phyloP scores from a whole-genome alignment of 2,113 vertebrate genomes.

The Rhodinocichla rosea region DNA sequence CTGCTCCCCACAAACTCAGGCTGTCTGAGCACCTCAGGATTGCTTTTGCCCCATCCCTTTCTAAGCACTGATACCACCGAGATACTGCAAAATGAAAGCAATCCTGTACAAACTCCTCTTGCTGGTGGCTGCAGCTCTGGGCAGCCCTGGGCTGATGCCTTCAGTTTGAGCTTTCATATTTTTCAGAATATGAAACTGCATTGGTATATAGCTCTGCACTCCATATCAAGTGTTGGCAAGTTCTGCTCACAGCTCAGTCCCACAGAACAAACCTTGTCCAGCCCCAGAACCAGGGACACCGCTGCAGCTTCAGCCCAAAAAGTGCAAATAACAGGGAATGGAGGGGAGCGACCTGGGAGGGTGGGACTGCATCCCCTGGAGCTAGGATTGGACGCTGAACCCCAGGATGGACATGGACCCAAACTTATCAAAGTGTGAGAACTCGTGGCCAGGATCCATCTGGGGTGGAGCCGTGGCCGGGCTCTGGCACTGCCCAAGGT shows the following conservation, averaged over 20 bases:
- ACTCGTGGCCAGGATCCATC: background rate
- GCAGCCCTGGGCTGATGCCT: background rate
- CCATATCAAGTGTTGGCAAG: accelerated
- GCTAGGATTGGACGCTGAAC: background rate
- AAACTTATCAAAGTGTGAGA: background rate
- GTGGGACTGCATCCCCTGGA: background rate
- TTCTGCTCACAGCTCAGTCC: background rate
- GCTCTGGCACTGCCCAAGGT: background rate
- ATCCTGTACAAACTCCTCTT: background rate
- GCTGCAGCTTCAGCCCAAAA: background rate
- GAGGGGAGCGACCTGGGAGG: background rate
- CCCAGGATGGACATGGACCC: background rate
- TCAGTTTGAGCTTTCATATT: accelerated
- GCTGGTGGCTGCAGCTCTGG: background rate
- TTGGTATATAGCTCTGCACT: accelerated
- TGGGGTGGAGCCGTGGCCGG: background rate
- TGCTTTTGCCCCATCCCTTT: background rate
- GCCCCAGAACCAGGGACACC: background rate
- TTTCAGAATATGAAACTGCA: background rate
- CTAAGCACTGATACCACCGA: background rate
- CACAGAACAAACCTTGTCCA: background rate
- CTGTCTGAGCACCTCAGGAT: background rate
- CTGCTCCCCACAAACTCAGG: background rate
- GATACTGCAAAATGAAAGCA: background rate
- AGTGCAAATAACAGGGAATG: background rate